Conservation (phyloP, 2,888 invertebrate genomes). For the Limnephilus auricula region DNA sequence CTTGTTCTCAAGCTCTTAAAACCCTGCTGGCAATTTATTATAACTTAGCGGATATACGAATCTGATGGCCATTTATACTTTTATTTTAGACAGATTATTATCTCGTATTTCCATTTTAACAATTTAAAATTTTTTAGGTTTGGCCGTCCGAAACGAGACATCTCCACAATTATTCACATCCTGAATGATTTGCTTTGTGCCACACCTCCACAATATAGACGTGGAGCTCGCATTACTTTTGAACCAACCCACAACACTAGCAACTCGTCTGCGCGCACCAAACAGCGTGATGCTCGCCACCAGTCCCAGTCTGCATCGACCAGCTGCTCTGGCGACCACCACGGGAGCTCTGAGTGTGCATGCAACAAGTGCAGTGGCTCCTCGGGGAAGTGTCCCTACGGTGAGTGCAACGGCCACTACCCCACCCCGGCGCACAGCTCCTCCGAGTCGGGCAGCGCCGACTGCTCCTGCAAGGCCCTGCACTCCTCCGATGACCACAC, state of each 20-base stretch:
- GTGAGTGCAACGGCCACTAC: slow-evolving; percentile 73
- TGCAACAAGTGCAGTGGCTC: slow-evolving; percentile 71
- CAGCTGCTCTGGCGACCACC: slow-evolving; percentile 67
- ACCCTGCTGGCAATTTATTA: neutral
- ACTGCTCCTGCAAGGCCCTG: slow-evolving; percentile 62
- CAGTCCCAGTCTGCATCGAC: slow-evolving; percentile 1
- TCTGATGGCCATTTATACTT: neutral
- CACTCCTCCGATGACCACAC: slow-evolving; percentile 67
- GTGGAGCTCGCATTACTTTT: slow-evolving; percentile 77
- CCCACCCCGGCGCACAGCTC: slow-evolving; percentile 30
- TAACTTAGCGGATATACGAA: neutral
- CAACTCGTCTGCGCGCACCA: slow-evolving; percentile 53
- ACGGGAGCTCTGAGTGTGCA: slow-evolving; percentile 70
- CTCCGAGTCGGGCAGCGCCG: slow-evolving; percentile 26
- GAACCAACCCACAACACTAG: slow-evolving; percentile 69
- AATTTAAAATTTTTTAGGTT: slow-evolving; percentile 75
- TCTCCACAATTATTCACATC: slow-evolving; percentile 97
- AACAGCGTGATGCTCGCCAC: slow-evolving; percentile 68
- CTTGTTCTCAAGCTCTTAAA: neutral
- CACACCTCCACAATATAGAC: slow-evolving; percentile 83
- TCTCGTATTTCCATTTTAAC: neutral
- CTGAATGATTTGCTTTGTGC: slow-evolving; percentile 95
- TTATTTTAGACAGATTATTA: neutral
- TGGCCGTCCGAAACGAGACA: slow-evolving; percentile 94
- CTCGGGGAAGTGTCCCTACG: slow-evolving; percentile 71